A percentile compares a stretch with the other conserved stretches of the same genome.
These are phyloP conservation scores for Cariama cristata DNA, from an alignment of 2,113 vertebrate genomes.

Conservation along the genomic window DNA sequence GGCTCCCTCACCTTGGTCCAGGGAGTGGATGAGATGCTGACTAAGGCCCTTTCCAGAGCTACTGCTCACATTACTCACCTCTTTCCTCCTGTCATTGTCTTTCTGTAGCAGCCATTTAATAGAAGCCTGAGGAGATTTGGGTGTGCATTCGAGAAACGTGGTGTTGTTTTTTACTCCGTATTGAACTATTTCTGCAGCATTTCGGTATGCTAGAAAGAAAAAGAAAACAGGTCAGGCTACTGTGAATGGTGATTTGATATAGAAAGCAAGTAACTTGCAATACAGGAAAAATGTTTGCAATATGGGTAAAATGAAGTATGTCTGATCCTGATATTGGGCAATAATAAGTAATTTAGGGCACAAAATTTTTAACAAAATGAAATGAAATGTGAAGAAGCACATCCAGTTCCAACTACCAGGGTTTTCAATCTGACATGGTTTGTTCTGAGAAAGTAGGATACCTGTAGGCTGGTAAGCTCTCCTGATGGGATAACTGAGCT, in stretches of 20 bases:
- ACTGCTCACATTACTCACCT: constrained; percentile 78
- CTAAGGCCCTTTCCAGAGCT: not conserved
- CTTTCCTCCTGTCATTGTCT: constrained; percentile 96
- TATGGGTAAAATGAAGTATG: not conserved
- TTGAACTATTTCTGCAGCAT: constrained; percentile 91
- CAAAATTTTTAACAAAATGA: not conserved
- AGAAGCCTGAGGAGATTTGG: constrained; percentile 94
- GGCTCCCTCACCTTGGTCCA: rapidly evolving
- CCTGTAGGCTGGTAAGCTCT: not conserved
- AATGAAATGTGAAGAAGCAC: not conserved
- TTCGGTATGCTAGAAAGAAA: constrained; percentile 88
- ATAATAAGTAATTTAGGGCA: not conserved
- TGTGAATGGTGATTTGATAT: not conserved
- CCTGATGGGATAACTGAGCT: not conserved
- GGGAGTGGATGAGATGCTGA: not conserved
- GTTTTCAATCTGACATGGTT: not conserved
- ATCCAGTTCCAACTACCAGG: not conserved
- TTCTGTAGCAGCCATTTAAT: constrained; percentile 95
- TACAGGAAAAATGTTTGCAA: not conserved
- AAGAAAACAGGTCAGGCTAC: not conserved
- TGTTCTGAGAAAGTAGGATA: not conserved
- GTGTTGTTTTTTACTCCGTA: constrained; percentile 97
- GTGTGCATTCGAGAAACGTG: constrained; percentile 93
- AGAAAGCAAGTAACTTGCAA: not conserved
- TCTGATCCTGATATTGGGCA: not conserved